Percentiles rank a stretch among this genome's conserved stretches.
These are phyloP conservation scores for Chelon auratus DNA, from an alignment of 2,797 vertebrate species.

Conservation along the genomic window DNA sequence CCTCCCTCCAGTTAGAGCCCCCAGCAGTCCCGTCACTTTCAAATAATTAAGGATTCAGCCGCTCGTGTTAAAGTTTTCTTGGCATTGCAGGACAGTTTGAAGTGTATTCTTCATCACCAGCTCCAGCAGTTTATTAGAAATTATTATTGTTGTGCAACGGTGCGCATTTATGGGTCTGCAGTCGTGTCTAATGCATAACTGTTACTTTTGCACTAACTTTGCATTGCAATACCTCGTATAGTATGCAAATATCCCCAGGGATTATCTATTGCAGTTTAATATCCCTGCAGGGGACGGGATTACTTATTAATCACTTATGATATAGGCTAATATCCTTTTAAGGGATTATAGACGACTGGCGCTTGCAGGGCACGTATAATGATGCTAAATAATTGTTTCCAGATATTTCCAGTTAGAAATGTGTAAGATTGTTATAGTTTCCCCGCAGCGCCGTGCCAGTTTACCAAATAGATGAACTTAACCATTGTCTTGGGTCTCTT, in stretches of 20 bases:
- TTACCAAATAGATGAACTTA: constrained; percentile 98
- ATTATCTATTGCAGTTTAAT: constrained; percentile 16
- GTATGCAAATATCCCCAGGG: constrained; percentile 22
- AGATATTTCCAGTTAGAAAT: background rate
- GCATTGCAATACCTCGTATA: background rate
- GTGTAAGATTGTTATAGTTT: background rate
- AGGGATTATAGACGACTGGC: background rate
- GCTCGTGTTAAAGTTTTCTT: background rate
- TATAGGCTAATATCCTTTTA: background rate
- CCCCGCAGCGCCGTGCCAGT: constrained; percentile 81
- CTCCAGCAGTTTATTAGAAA: too few relatives aligned
- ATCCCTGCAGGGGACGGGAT: constrained; percentile 13
- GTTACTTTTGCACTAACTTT: too few relatives aligned
- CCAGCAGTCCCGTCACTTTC: constrained; percentile 14
- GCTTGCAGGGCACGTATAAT: background rate
- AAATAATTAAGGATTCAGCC: constrained; percentile 6
- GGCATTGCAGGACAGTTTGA: background rate
- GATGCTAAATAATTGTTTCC: background rate
- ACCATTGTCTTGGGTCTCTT: constrained; percentile 92
- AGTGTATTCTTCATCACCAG: too few relatives aligned
- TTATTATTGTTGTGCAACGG: too few relatives aligned
- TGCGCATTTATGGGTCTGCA: background rate
- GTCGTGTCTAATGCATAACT: background rate
- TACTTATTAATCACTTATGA: constrained; percentile 15
- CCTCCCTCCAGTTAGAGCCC: constrained; percentile 65